phyloP scores from a whole-genome alignment of 2,113 vertebrate genomes.

The Cettia cetti region DNA sequence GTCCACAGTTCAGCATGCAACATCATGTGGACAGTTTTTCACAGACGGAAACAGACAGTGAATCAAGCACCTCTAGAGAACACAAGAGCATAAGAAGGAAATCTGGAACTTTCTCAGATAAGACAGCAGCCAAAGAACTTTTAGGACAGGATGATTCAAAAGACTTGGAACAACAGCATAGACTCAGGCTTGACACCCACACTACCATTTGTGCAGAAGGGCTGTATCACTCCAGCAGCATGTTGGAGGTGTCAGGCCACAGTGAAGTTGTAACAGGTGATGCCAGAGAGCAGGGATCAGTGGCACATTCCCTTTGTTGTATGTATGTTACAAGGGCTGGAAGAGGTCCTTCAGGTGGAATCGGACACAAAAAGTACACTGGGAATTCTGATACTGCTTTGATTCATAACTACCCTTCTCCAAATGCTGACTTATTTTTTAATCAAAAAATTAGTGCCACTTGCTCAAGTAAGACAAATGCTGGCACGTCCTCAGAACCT shows the following conservation, averaged over 20 bases:
- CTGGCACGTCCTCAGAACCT: not conserved
- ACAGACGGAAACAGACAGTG: conserved; percentile 53
- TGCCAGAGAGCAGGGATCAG: not conserved
- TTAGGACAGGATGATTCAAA: not conserved
- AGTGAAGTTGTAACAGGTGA: not conserved
- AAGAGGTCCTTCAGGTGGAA: not conserved
- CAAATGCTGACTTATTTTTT: not conserved
- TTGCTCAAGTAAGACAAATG: not conserved
- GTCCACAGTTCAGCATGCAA: not conserved
- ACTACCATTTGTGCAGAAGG: conserved; percentile 21
- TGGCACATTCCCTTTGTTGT: not conserved
- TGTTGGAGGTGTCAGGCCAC: conserved; percentile 44
- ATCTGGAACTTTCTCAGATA: not conserved
- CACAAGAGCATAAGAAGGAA: not conserved
- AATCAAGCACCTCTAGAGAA: not conserved
- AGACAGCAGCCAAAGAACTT: not conserved
- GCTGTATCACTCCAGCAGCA: conserved; percentile 59
- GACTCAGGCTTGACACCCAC: not conserved
- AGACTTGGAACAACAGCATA: not conserved
- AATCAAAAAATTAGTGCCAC: not conserved
- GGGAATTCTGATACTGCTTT: conserved; percentile 4
- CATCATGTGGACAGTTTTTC: conserved; percentile 36
- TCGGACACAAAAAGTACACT: not conserved
- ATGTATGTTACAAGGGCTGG: not conserved
- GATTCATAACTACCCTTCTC: not conserved